These are phyloP conservation scores for Falcunculus frontatus DNA, from an alignment of 2,113 vertebrate genomes.

Conservation along the genomic window DNA sequence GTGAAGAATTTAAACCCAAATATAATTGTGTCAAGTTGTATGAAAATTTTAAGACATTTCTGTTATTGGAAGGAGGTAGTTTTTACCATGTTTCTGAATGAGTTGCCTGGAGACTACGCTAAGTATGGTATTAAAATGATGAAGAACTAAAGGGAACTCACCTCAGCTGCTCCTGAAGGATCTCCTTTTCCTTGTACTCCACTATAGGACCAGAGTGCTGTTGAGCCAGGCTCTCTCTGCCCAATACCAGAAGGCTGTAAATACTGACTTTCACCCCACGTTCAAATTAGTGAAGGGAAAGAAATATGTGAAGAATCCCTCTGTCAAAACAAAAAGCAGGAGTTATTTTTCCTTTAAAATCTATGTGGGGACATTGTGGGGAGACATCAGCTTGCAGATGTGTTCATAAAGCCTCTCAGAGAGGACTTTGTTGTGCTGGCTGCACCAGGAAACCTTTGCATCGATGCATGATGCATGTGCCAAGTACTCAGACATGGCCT, in stretches of 20 bases:
- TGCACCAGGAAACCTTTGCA: not conserved
- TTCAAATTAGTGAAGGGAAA: not conserved
- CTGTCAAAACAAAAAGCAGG: not conserved
- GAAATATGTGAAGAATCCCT: not conserved
- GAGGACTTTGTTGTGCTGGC: not conserved
- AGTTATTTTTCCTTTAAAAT: not conserved
- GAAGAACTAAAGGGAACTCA: not conserved
- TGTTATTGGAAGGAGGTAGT: not conserved
- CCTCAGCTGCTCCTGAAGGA: not conserved
- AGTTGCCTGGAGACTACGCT: not conserved
- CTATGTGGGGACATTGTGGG: not conserved
- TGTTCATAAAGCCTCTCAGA: not conserved
- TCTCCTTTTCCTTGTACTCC: not conserved
- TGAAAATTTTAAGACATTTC: not conserved
- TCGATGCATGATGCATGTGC: fast-evolving
- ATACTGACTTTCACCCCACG: not conserved
- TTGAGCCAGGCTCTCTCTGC: not conserved
- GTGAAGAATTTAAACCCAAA: not conserved
- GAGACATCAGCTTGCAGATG: not conserved
- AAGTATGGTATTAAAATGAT: not conserved
- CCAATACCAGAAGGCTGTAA: not conserved
- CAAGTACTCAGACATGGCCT: fast-evolving
- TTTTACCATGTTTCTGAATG: not conserved
- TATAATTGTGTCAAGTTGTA: not conserved
- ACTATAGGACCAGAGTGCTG: not conserved